Percentiles rank a stretch among this genome's conserved stretches.
These are phyloP conservation scores for Apeira syringaria DNA, from an alignment of 2,888 invertebrate genomes.

Conservation along the genomic window DNA sequence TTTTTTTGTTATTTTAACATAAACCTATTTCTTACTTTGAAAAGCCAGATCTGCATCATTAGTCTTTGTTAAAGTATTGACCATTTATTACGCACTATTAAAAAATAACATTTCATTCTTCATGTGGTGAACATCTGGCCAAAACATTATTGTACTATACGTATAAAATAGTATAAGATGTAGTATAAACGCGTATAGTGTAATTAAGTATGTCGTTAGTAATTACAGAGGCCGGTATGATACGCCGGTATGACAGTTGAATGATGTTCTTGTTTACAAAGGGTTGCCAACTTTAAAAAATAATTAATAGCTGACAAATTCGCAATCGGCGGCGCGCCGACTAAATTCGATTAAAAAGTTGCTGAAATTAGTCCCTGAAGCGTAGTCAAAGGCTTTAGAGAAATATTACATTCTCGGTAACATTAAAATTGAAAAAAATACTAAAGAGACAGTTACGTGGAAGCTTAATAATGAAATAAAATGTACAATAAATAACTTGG, in stretches of 20 bases:
- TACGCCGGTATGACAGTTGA: constrained; percentile 13
- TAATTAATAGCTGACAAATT: constrained; percentile 7
- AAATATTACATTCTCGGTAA: too few relatives aligned
- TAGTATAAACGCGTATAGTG: constrained; percentile 1
- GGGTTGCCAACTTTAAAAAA: constrained; percentile 22
- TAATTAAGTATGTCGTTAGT: constrained; percentile 15
- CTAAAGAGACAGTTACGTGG: too few relatives aligned
- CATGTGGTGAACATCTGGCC: constrained; percentile 14
- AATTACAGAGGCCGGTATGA: constrained; percentile 4
- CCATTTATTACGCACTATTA: too few relatives aligned
- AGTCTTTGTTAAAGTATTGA: constrained; percentile 10
- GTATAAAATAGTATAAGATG: not conserved
- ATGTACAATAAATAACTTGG: too few relatives aligned
- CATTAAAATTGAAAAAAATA: too few relatives aligned
- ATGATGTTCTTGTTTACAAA: constrained; percentile 19
- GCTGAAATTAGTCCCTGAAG: constrained; percentile 12
- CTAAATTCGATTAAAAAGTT: constrained; percentile 20
- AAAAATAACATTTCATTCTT: constrained; percentile 1
- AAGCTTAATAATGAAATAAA: too few relatives aligned
- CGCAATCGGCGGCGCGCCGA: constrained; percentile 3
- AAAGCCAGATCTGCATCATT: not conserved
- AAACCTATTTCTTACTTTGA: not conserved
- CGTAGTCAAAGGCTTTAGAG: not conserved
- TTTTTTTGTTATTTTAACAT: constrained; percentile 6
- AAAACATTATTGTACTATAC: too few relatives aligned